Base-by-base conservation (phyloP, 1,140 invertebrate genomes). In the Lepidurus packardi region DNA sequence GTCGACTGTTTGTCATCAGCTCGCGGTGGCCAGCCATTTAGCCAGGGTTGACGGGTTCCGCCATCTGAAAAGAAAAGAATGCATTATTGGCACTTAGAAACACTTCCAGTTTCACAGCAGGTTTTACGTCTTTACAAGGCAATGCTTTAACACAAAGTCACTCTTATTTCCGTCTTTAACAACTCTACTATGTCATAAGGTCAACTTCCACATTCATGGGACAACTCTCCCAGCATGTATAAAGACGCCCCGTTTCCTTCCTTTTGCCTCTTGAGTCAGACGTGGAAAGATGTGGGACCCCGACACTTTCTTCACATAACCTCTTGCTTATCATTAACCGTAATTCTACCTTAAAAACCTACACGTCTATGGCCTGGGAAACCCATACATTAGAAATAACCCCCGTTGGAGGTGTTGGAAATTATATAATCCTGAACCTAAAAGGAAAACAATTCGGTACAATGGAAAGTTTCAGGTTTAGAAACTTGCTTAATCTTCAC, bases 1-100 rank as follows among this genome's bases (percentile, higher is more conserved):
- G 79, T 79, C 7, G 79, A 79, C 42, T 79, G 79, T 43, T 79
- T 79, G 75, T 79, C 79, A 42, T 79, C 79, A 24, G 42, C 47
- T 45, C 53, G 77, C 34, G 79, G 75, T n/a, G 79, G 79, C 79
- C 79, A 79, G 47, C 79, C 79, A 75, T 79, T 79, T 24, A 73
- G 45, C 77, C 77, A 78, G 42, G 65, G 77, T 73, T 73, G 77
- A 44, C 53, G 43, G 41, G 53, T 24, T 53, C 43, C 73, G 43
- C 77, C 77, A 78, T 78, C 77, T 73, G 45, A n/a, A 65, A 47
- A 73, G 25, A 75, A 11, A n/a, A n/a, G 13, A 65, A 11, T 47
- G 10, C 9, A 65, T 65, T 11, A 65, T 65, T 11, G 53, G 6
- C 53, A 65, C 53, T 16, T 7, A 1, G 21, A 65, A 7, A n/a